A percentile compares a stretch with the other conserved stretches of the same genome.
Evolutionary conservation across 2,797 vertebrate genomes (phyloP).

Genomic region (Cirrhinus molitorella): DNA sequence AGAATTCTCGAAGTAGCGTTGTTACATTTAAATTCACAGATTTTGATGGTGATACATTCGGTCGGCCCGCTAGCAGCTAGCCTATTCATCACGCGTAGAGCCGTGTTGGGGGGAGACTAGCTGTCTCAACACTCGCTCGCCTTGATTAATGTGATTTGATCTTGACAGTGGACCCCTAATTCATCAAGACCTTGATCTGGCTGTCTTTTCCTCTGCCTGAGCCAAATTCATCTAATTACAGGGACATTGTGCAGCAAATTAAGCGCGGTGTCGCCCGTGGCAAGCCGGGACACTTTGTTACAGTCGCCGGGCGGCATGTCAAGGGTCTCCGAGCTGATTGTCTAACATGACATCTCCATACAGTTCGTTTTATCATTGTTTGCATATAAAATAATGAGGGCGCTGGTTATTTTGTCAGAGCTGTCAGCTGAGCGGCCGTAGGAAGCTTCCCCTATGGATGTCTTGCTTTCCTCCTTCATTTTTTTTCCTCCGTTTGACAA

Average conservation of each 20-base stretch:
- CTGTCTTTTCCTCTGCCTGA: slow-evolving; percentile 79
- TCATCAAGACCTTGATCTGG: slow-evolving; percentile 87
- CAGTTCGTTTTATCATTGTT: slow-evolving; percentile 80
- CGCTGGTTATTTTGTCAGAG: slow-evolving; percentile 74
- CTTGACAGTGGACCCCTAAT: slow-evolving; percentile 85
- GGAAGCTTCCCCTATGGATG: slow-evolving; percentile 52
- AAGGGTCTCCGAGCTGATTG: slow-evolving; percentile 81
- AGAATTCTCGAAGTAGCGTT: slow-evolving; percentile 74
- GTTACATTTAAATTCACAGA: slow-evolving; percentile 82
- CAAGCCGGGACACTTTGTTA: slow-evolving; percentile 79
- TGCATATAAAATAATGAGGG: slow-evolving; percentile 81
- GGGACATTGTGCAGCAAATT: slow-evolving; percentile 85
- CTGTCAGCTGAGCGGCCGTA: slow-evolving; percentile 68
- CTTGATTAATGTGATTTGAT: slow-evolving; percentile 90
- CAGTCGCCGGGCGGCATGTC: slow-evolving; percentile 75
- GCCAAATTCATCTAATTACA: slow-evolving; percentile 92
- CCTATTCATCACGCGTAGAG: slow-evolving; percentile 79
- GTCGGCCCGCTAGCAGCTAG: slow-evolving; percentile 71
- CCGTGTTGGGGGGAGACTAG: slow-evolving; percentile 63
- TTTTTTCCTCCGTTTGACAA: slow-evolving; percentile 32
- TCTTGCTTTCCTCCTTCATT: slow-evolving; percentile 29
- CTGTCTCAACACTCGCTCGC: slow-evolving; percentile 78
- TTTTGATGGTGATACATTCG: slow-evolving; percentile 81
- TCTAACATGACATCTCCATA: slow-evolving; percentile 76
- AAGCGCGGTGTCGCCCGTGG: slow-evolving; percentile 82